Conservation (phyloP, 2,888 invertebrate genomes). For the Philonicus albiceps region DNA sequence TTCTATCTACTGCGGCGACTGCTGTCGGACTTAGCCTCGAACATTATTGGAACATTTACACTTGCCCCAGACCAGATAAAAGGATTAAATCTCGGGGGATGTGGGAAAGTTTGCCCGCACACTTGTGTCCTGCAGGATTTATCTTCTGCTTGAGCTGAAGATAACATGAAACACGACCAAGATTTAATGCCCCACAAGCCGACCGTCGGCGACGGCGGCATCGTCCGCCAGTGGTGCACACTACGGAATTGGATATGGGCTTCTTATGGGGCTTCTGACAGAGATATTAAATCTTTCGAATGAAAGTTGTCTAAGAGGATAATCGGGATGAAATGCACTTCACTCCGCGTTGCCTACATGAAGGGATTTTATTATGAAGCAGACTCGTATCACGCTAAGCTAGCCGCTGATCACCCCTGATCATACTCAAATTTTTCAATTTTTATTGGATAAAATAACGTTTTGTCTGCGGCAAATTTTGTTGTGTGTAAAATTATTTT, state of each 20-base stretch:
- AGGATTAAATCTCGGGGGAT: conserved; percentile 34
- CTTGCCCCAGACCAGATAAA: conserved; percentile 33
- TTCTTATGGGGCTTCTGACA: background rate
- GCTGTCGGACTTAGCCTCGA: background rate
- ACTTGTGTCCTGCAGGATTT: conserved; percentile 24
- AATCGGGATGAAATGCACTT: conserved; percentile 24
- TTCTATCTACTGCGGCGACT: background rate
- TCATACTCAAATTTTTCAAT: background rate
- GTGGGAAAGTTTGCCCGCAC: conserved; percentile 11
- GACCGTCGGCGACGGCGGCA: background rate
- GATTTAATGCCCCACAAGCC: background rate
- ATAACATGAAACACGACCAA: conserved; percentile 31
- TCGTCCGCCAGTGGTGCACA: background rate
- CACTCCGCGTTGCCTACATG: background rate
- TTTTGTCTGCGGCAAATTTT: background rate
- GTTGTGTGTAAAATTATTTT: background rate
- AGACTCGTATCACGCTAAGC: background rate
- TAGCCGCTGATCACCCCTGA: background rate
- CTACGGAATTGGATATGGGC: background rate
- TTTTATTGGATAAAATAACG: background rate
- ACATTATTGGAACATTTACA: conserved; percentile 39
- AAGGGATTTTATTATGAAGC: background rate
- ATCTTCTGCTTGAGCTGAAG: conserved; percentile 27
- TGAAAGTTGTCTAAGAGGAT: conserved; percentile 26
- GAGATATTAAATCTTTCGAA: conserved; percentile 15